Base-by-base conservation (phyloP, 2,113 vertebrate species). In the Furnarius figulus region DNA sequence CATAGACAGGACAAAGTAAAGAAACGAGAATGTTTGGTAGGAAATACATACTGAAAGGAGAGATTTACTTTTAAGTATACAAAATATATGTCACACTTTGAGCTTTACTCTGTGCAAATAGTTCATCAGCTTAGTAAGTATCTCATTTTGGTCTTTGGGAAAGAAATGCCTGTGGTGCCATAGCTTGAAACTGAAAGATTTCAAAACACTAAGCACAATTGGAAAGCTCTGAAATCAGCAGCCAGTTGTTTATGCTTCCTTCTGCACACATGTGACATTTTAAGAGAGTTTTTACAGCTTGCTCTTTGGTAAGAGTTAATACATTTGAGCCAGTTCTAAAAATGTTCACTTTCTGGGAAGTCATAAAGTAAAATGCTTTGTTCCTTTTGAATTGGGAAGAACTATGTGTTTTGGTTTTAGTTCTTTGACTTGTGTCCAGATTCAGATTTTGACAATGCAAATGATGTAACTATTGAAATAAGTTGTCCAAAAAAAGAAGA, bases 251-350 rank as follows among this genome's bases (percentile, higher is more conserved):
- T 84, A 90, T 42, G 10, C 46, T 88, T 73, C 44, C 16, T 92
- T 14, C 55, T 3, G 3, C 4, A 14, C 9, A 14, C 8, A 7
- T 1, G 4, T 79, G 72, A 73, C 59, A 33, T 62, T 84, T 70
- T 58, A 83, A 63, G 42, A 61, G 65, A 83, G 37, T 76, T 95
- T 85, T 93, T 83, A 67, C 59, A 83, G 42, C 58, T 76, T 96
- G 37, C 25, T 5, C 17, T 94, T 66, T 76, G 63, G 49, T 79
- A 73, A 80, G 28, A 85, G 22, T 73, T 88, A n/a, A 42, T 80
- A 84, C 22, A 46, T 92, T 95, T 66, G 55, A 92, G 50, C 49
- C 37, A 70, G 59, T 90, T 93, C 53, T 90, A 88, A 92, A 95
- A 86, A 74, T 33, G n/a, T 55, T 84, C 18, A 10, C 16, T 92